These are phyloP conservation scores for Hyperoplus lanceolatus DNA, from an alignment of 2,797 vertebrate species.

Conservation along the genomic window DNA sequence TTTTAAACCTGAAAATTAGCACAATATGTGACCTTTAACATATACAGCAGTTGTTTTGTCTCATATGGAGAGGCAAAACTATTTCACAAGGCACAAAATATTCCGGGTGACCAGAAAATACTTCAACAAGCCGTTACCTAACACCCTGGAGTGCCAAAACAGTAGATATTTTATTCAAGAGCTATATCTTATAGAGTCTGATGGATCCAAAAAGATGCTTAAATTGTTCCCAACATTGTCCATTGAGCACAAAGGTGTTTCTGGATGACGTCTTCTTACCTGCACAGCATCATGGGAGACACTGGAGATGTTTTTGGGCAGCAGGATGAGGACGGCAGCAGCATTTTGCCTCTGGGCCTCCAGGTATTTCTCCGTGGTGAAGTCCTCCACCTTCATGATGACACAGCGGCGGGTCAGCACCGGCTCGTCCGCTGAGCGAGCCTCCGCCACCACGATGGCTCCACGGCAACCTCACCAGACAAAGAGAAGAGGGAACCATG, in stretches of 20 bases:
- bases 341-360: slow-evolving; percentile 84
- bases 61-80: background rate
- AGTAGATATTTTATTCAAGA: background rate
- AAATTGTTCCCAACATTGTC: slow-evolving; percentile 7
- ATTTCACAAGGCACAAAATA: background rate
- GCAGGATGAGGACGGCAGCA: slow-evolving; percentile 85
- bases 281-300: slow-evolving; percentile 69
- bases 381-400: slow-evolving; percentile 86
- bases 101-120: background rate
- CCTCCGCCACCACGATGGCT: slow-evolving; percentile 86
- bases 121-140: slow-evolving; percentile 16
- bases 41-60: background rate
- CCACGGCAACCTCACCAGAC: slow-evolving; percentile 82
- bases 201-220: background rate
- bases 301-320: slow-evolving; percentile 80
- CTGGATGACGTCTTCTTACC: slow-evolving; percentile 62
- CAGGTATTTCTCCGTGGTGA: slow-evolving; percentile 77
- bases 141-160: slow-evolving; percentile 2
- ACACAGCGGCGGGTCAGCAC: slow-evolving; percentile 85
- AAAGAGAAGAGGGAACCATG: background rate
- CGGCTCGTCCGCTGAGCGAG: slow-evolving; percentile 79
- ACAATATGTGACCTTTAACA: background rate
- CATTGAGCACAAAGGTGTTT: background rate
- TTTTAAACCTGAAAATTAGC: no score
- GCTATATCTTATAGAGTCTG: background rate